Conservation (phyloP, 2,888 invertebrate genomes). For the Melolontha melolontha region DNA sequence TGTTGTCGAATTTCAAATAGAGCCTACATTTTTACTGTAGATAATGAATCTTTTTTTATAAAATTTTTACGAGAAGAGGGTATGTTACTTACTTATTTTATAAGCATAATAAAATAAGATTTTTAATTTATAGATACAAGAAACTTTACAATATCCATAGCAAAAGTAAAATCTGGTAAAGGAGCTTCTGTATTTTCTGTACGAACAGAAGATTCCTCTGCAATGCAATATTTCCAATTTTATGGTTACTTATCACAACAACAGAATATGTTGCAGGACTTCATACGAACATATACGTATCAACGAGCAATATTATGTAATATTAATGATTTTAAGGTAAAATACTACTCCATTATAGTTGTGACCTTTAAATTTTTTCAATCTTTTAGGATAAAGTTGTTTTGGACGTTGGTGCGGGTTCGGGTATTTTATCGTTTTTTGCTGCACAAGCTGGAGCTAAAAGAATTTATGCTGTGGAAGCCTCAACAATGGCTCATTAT, state of each 20-base stretch:
- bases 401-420: constrained; percentile 98
- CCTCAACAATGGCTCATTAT: constrained; percentile 98
- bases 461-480: constrained; percentile 98
- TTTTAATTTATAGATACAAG: constrained; percentile 71
- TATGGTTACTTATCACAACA: constrained; percentile 99
- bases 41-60: constrained; percentile 79
- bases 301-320: constrained; percentile 97
- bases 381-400: constrained; percentile 82
- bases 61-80: constrained; percentile 75
- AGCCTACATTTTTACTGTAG: constrained; percentile 79
- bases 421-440: constrained; percentile 98
- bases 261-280: constrained; percentile 99
- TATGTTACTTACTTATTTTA: constrained; percentile 46
- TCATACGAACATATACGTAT: constrained; percentile 97
- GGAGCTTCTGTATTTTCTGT: constrained; percentile 90
- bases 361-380: constrained; percentile 3
- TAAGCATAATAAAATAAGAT: background rate
- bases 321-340: constrained; percentile 84
- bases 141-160: constrained; percentile 79
- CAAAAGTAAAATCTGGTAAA: constrained; percentile 79
- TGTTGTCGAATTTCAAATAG: constrained; percentile 77
- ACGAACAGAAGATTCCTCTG: constrained; percentile 97
- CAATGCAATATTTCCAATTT: constrained; percentile 99
- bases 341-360: background rate
- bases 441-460: constrained; percentile 97